These are phyloP conservation scores for Odontothrips loti DNA, from an alignment of 2,888 invertebrate species.

Conservation along the genomic window DNA sequence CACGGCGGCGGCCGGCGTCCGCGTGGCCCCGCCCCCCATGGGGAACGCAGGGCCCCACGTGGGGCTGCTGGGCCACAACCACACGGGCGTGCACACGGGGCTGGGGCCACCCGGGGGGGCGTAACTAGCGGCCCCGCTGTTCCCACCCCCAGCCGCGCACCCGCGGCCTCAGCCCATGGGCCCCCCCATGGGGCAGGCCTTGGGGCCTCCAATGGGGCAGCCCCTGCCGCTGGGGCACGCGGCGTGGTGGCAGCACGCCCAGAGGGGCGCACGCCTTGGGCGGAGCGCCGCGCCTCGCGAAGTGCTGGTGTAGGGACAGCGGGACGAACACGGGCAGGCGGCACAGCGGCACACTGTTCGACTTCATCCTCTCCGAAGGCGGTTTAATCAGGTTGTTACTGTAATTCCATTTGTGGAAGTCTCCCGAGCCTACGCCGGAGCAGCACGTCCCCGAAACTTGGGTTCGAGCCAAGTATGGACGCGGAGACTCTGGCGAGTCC, in stretches of 20 bases:
- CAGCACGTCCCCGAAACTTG: too few relatives aligned
- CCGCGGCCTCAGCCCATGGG: not conserved
- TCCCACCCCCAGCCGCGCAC: constrained; percentile 3
- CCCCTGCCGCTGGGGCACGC: constrained; percentile 6
- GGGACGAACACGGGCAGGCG: not conserved
- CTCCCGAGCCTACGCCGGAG: too few relatives aligned
- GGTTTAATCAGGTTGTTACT: too few relatives aligned
- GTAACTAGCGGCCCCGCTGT: constrained; percentile 22
- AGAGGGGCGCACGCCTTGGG: not conserved
- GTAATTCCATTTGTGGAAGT: too few relatives aligned
- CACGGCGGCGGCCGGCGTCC: constrained; percentile 7
- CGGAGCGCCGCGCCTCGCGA: not conserved
- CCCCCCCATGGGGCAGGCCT: not conserved
- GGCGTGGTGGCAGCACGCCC: constrained; percentile 12
- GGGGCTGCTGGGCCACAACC: not conserved
- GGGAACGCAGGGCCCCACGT: not conserved
- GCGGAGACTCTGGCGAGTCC: too few relatives aligned
- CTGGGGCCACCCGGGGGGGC: not conserved
- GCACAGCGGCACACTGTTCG: too few relatives aligned
- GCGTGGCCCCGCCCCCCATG: not conserved
- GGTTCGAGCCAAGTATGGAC: too few relatives aligned
- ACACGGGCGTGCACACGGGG: not conserved
- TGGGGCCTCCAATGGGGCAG: not conserved
- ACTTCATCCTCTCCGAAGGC: too few relatives aligned
- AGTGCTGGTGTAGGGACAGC: constrained; percentile 10